Base-by-base conservation (phyloP, 2,113 vertebrate genomes). In the Toxostoma redivivum region DNA sequence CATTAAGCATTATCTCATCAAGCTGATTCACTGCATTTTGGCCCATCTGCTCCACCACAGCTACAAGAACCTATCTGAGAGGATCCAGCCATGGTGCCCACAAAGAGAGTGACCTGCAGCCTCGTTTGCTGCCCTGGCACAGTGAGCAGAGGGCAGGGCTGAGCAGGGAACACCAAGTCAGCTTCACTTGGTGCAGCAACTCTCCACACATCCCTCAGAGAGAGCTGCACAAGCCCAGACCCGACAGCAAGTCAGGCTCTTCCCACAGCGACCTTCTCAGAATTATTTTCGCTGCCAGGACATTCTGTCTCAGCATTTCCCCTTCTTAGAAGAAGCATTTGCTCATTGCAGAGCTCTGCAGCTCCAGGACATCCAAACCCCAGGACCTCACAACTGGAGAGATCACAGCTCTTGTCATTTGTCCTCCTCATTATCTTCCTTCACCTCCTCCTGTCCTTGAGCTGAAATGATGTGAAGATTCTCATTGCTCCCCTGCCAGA, bases 101-200 rank as follows among this genome's bases (percentile, higher is more conserved):
- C 18, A 0, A 3, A 15, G 45, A 6, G 35, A 5, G 2, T 1
- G 48, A 12, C 28, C 4, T 9, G 19, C 15, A 15, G 8, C 25
- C 48, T 2, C 7, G 9, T 28, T 5, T 19, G 45, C 2, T 40
- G 50, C 69, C 21, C 28, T 28, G 45, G 72, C 58, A 30, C 7
- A 4, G 37, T 0, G 4, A 67, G 76, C 23, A 13, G 51, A 64
- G 14, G 27, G 23, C 80, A 61, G 40, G 37, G 15, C 4, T 22
- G 25, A 35, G 50, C 40, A 22, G 38, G 5, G 67, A 47, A 4
- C 3, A 3, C 3, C 1, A 31, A 35, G 42, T 1, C 5, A 13
- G 45, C 56, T 45, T 5, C 5, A 16, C 38, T 16, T 12, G 7
- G 6, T 31, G 22, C 45, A 72, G 6, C 9, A 72, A 5, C 33